These are phyloP conservation scores for Pedetes capensis DNA, from an alignment of 2,113 vertebrate species.

Conservation along the genomic window DNA sequence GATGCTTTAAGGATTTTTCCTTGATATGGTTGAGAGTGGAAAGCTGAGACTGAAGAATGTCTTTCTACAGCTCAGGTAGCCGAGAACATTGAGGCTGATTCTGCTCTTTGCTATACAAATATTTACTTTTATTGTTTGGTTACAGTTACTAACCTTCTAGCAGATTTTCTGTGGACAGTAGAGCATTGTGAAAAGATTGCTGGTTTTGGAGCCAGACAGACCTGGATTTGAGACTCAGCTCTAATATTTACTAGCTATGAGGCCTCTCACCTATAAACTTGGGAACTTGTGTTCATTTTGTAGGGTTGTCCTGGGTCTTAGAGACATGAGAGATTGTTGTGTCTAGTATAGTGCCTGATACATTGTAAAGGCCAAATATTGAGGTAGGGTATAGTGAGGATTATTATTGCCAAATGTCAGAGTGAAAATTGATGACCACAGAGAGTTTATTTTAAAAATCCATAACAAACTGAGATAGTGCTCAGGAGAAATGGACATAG, in stretches of 20 bases:
- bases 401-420: background rate
- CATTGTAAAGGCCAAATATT: background rate
- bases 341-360: background rate
- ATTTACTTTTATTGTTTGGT: slow-evolving; percentile 53
- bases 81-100: background rate
- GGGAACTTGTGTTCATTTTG: background rate
- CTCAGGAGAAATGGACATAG: background rate
- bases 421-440: background rate
- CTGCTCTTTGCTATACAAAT: slow-evolving; percentile 18
- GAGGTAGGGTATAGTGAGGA: background rate
- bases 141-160: slow-evolving; percentile 25
- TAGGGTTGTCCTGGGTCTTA: background rate
- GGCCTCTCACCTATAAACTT: background rate
- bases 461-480: background rate
- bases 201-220: slow-evolving; percentile 50
- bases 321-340: background rate
- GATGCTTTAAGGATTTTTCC: background rate
- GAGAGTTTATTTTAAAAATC: slow-evolving; percentile 30
- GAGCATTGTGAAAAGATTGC: slow-evolving; percentile 3
- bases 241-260: background rate
- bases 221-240: slow-evolving; percentile 18
- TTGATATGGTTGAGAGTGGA: background rate
- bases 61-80: slow-evolving; percentile 17
- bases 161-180: slow-evolving; percentile 24
- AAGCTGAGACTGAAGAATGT: background rate